phyloP scores from a whole-genome alignment of 2,113 vertebrate species.

The Pollachius pollachius region DNA sequence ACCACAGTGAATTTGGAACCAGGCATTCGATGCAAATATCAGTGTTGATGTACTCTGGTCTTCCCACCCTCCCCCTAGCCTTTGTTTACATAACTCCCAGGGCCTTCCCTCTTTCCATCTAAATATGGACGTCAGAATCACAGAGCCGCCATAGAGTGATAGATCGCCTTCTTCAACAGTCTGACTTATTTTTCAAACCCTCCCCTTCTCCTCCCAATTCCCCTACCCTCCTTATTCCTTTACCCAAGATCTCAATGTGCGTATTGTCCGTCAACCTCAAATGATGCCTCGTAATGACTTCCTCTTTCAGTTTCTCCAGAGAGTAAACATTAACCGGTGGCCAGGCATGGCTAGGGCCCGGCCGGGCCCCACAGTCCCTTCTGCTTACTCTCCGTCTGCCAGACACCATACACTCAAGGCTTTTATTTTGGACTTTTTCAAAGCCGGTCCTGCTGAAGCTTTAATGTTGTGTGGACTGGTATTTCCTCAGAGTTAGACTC shows the following conservation, averaged over 20 bases:
- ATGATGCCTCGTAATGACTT: conserved; percentile 55
- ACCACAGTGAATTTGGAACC: conserved; percentile 16
- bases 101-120: conserved; percentile 71
- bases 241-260: conserved; percentile 29
- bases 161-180: conserved; percentile 46
- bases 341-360: neutral
- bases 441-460: too few species aligned
- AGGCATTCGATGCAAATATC: conserved; percentile 37
- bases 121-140: conserved; percentile 78
- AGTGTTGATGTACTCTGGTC: conserved; percentile 48
- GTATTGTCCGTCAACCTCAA: conserved; percentile 45
- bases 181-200: conserved; percentile 16
- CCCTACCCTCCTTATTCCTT: conserved; percentile 18
- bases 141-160: conserved; percentile 51
- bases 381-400: conserved; percentile 9
- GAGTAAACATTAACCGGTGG: conserved; percentile 40
- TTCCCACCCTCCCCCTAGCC: conserved; percentile 27
- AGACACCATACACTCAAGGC: conserved; percentile 35
- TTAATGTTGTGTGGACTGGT: too few species aligned
- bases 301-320: conserved; percentile 43
- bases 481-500: conserved; percentile 42
- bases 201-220: conserved; percentile 15
- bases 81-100: conserved; percentile 75
- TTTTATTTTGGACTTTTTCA: conserved; percentile 8
- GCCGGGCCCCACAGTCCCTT: neutral